Percentiles rank a stretch among this genome's conserved stretches.
phyloP scores from a whole-genome alignment of 2,797 vertebrate genomes.

The Macroramphosus scolopax region DNA sequence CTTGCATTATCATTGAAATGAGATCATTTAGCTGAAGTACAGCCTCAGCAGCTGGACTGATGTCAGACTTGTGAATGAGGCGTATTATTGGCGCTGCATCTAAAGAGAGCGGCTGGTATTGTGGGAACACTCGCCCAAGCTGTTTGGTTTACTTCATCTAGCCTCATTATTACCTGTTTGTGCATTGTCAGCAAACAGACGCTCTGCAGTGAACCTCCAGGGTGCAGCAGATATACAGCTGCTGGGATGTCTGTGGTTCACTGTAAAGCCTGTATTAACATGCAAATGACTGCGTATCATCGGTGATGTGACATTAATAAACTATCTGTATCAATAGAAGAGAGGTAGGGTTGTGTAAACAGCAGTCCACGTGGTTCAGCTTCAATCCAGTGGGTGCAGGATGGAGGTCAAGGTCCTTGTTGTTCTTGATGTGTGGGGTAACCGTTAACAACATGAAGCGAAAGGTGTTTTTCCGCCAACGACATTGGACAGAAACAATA shows the following conservation, averaged over 20 bases:
- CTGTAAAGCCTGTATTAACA: conserved; percentile 9
- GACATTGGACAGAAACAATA: too few species aligned
- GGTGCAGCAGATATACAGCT: conserved; percentile 1
- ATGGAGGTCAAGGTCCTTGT: conserved; percentile 10
- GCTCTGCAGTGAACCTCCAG: too few species aligned
- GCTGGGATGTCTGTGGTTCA: conserved; percentile 8
- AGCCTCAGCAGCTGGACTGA: too few species aligned
- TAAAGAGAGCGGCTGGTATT: too few species aligned
- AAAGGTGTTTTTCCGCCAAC: too few species aligned
- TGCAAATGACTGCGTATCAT: too few species aligned
- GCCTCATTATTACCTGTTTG: neutral
- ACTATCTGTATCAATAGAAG: neutral
- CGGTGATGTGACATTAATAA: too few species aligned
- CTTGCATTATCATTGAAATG: too few species aligned
- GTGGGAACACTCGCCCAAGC: neutral
- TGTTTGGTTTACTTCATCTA: too few species aligned
- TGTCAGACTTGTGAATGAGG: too few species aligned
- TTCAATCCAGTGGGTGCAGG: neutral
- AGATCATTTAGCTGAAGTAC: too few species aligned
- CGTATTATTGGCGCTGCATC: neutral
- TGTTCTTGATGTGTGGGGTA: conserved; percentile 1
- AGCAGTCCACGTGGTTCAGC: neutral
- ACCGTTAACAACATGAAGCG: neutral
- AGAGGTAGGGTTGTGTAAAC: neutral
- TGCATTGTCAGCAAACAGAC: conserved; percentile 8